Evolutionary conservation across 2,797 vertebrate species (phyloP).

Genomic region (Sylvilagus floridanus): DNA sequence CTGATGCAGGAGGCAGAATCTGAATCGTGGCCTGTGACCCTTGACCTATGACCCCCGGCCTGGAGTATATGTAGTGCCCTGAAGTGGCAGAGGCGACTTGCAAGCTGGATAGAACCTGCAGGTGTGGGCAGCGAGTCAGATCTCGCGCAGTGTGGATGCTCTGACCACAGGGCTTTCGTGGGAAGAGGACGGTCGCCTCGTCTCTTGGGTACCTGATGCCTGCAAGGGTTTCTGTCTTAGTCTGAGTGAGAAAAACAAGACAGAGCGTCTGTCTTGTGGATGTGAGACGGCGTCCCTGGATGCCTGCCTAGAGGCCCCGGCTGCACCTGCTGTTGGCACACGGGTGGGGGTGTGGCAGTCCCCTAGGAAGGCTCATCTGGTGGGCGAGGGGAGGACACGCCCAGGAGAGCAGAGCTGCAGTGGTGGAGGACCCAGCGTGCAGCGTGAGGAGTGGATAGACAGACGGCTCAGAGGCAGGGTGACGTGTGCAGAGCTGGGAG

Average conservation of each 20-base stretch:
- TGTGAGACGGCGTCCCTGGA: fast-evolving
- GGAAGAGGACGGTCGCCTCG: too few species aligned
- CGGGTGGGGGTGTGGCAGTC: too few species aligned
- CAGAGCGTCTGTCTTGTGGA: fast-evolving
- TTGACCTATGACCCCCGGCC: background rate
- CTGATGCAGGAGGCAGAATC: background rate
- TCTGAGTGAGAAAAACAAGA: background rate
- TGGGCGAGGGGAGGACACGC: too few species aligned
- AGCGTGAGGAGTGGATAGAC: too few species aligned
- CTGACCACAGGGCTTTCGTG: background rate
- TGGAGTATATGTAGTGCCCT: background rate
- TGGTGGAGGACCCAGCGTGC: too few species aligned
- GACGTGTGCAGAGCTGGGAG: too few species aligned
- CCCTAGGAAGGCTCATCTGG: too few species aligned
- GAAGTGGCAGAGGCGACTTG: background rate
- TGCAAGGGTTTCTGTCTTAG: background rate
- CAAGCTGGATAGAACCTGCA: fast-evolving
- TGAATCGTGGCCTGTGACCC: background rate
- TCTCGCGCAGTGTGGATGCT: background rate
- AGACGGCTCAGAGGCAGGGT: too few species aligned
- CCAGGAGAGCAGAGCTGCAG: too few species aligned
- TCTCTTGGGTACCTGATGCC: background rate
- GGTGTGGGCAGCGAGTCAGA: background rate
- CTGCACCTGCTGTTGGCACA: too few species aligned
- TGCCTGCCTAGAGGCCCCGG: too few species aligned